Conservation (phyloP, 2,113 vertebrate genomes). For the Taurulus bubalis region DNA sequence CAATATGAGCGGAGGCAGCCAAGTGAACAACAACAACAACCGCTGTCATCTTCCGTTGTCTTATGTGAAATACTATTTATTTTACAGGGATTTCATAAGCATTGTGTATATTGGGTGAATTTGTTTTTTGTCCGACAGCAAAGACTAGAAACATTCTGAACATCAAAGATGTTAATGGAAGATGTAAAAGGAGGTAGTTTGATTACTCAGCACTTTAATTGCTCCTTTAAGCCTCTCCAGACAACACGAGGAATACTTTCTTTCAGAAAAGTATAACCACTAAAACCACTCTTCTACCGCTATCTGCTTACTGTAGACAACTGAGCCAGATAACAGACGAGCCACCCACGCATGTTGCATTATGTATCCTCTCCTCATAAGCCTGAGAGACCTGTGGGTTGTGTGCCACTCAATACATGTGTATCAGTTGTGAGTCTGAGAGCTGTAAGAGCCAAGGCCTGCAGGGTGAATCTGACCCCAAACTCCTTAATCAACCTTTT, state of each 20-base stretch:
- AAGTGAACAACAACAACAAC: neutral
- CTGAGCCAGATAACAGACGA: neutral
- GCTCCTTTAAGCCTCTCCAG: slow-evolving; percentile 9
- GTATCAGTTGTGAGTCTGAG: slow-evolving; percentile 2
- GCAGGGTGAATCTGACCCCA: neutral
- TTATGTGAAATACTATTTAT: neutral
- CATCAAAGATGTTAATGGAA: neutral
- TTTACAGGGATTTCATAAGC: neutral
- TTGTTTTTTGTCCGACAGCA: neutral
- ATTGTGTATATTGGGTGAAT: neutral
- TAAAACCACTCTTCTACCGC: neutral
- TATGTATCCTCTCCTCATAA: slow-evolving; percentile 8
- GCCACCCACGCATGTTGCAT: slow-evolving; percentile 1
- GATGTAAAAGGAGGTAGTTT: neutral
- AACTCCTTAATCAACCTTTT: neutral
- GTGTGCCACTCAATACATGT: neutral
- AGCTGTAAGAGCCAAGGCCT: neutral
- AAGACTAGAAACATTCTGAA: neutral
- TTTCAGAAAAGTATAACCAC: neutral
- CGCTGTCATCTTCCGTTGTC: neutral
- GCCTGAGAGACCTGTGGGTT: neutral
- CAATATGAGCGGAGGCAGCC: neutral
- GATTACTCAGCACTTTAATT: neutral
- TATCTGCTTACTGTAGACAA: neutral
- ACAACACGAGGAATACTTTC: slow-evolving; percentile 29